Percentiles rank a stretch among this genome's conserved stretches.
phyloP scores from a whole-genome alignment of 2,888 invertebrate genomes.

The Lacanobia oleracea region DNA sequence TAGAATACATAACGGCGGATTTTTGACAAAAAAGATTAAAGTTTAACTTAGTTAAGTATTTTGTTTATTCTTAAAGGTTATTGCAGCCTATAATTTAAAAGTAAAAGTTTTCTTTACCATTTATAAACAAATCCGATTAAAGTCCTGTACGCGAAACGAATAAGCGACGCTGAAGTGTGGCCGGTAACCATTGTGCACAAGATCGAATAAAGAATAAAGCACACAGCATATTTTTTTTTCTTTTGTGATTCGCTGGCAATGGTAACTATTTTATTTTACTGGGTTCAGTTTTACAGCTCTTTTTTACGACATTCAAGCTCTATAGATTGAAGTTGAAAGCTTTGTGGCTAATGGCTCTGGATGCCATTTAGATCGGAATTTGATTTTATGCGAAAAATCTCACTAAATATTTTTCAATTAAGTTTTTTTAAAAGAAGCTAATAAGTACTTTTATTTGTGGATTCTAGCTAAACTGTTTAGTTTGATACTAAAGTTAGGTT shows the following conservation, averaged over 20 bases:
- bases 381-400: slow-evolving; percentile 52
- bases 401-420: slow-evolving; percentile 51
- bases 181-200: slow-evolving; percentile 36
- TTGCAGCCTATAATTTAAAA: too few species aligned
- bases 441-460: not conserved
- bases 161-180: slow-evolving; percentile 17
- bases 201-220: slow-evolving; percentile 39
- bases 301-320: slow-evolving; percentile 58
- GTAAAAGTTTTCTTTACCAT: not conserved
- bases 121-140: not conserved
- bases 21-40: too few species aligned
- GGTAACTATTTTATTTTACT: slow-evolving; percentile 52
- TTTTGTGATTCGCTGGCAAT: slow-evolving; percentile 48
- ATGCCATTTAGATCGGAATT: slow-evolving; percentile 59
- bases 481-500: not conserved
- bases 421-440: slow-evolving; percentile 3
- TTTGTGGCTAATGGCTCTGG: slow-evolving; percentile 54
- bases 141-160: slow-evolving; percentile 13
- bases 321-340: slow-evolving; percentile 53
- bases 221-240: slow-evolving; percentile 41
- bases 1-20: too few species aligned
- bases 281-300: slow-evolving; percentile 52
- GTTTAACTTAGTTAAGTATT: too few species aligned
- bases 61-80: too few species aligned
- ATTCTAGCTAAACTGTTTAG: not conserved